A percentile compares a stretch with the other conserved stretches of the same genome.
phyloP scores from a whole-genome alignment of 1,140 invertebrate genomes.

The Aphidius gifuensis region DNA sequence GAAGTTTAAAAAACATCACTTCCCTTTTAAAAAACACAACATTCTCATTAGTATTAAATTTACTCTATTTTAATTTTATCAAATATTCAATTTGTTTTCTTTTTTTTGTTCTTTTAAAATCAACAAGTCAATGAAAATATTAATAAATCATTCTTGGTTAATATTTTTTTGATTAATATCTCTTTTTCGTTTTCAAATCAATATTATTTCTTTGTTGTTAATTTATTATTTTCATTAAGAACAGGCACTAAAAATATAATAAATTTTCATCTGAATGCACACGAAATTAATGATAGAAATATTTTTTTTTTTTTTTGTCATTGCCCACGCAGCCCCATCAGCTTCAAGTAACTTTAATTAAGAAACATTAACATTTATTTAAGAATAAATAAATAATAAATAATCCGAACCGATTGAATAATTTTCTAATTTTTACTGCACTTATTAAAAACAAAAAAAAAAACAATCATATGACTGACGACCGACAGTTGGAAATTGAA shows the following conservation, averaged over 20 bases:
- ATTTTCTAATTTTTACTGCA: not conserved
- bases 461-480: constrained; percentile 2
- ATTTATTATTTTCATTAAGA: constrained; percentile 1
- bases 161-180: no score
- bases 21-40: constrained; percentile 54
- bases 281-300: constrained; percentile 18
- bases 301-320: not conserved
- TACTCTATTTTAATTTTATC: constrained; percentile 15
- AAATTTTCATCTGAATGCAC: constrained; percentile 12
- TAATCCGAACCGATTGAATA: not conserved
- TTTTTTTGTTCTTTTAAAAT: no score
- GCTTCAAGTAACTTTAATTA: constrained; percentile 3
- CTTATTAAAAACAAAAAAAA: not conserved
- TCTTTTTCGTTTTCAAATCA: no score
- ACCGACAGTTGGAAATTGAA: constrained; percentile 4
- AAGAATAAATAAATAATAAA: constrained; percentile 1
- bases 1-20: constrained; percentile 58
- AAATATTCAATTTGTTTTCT: no score
- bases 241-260: constrained; percentile 9
- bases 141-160: not conserved
- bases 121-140: constrained; percentile 1
- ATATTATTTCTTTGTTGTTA: constrained; percentile 8
- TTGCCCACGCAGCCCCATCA: constrained; percentile 1
- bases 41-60: constrained; percentile 47
- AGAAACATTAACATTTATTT: no score